Evolutionary conservation across 2,797 vertebrate species (phyloP).

Genomic region (Lophotriccus pileatus): DNA sequence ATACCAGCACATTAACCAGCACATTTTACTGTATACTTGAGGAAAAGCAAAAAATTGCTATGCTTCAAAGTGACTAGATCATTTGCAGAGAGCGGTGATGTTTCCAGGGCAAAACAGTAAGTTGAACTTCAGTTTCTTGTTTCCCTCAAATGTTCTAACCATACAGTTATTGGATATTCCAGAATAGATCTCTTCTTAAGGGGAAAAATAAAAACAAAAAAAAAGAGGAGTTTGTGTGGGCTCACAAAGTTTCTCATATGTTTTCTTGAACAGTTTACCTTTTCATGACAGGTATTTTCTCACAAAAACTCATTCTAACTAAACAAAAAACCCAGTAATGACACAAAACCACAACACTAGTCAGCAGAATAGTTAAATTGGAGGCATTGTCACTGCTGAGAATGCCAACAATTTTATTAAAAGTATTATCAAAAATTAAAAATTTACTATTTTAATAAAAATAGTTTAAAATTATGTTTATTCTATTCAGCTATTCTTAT

Average conservation of each 20-base stretch:
- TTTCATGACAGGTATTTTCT: background rate
- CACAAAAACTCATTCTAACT: background rate
- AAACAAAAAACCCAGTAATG: background rate
- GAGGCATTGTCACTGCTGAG: background rate
- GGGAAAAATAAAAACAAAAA: background rate
- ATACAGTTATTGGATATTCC: background rate
- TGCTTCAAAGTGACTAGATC: background rate
- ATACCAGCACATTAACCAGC: background rate
- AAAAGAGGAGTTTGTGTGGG: rapidly evolving
- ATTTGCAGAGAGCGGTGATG: background rate
- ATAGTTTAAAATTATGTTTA: background rate
- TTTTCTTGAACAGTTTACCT: background rate
- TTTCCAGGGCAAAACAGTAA: background rate
- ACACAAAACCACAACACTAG: background rate
- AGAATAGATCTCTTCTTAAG: background rate
- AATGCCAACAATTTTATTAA: background rate
- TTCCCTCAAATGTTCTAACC: background rate
- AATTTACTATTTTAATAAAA: background rate
- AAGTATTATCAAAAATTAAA: background rate
- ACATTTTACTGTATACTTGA: background rate
- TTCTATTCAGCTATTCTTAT: background rate
- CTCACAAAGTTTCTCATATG: background rate
- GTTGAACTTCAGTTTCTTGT: background rate
- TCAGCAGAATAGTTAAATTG: background rate
- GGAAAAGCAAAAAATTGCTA: background rate